A percentile compares a stretch with the other conserved stretches of the same genome.
phyloP scores from a whole-genome alignment of 2,888 invertebrate genomes.

The Luffia ferchaultella region DNA sequence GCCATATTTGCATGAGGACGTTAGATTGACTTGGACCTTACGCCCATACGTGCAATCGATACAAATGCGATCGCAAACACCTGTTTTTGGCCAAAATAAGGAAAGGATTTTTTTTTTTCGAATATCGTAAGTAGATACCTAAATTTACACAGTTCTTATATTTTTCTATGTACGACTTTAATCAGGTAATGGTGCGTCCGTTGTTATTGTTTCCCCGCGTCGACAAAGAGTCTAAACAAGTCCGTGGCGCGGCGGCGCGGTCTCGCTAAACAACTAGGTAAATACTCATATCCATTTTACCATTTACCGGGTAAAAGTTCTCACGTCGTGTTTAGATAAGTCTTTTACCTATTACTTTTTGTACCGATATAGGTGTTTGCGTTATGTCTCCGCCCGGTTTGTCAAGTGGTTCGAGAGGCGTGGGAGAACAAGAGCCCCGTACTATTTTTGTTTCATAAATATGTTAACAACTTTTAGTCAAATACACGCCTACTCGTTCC shows the following conservation, averaged over 20 bases:
- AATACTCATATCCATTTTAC: slow-evolving; percentile 61
- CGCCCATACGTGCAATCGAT: background rate
- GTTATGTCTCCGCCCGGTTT: slow-evolving; percentile 1
- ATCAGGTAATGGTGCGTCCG: no score
- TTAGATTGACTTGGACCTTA: no score
- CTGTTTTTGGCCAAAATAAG: no score
- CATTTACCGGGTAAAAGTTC: slow-evolving; percentile 62
- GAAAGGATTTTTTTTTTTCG: no score
- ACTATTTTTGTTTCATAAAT: slow-evolving; percentile 1
- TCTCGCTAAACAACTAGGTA: slow-evolving; percentile 61
- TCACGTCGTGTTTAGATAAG: slow-evolving; percentile 61
- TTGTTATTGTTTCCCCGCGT: no score
- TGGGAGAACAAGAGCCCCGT: slow-evolving; percentile 3
- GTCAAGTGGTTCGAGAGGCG: background rate
- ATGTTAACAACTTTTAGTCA: background rate
- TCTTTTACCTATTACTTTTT: slow-evolving; percentile 63
- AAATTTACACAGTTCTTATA: no score
- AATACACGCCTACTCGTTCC: background rate
- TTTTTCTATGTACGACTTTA: no score
- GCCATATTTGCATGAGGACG: background rate
- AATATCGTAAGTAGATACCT: no score
- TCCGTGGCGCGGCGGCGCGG: slow-evolving; percentile 39
- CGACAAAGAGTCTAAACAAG: background rate
- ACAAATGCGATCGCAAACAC: background rate
- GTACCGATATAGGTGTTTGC: slow-evolving; percentile 44